A percentile compares a stretch with the other conserved stretches of the same genome.
These are phyloP conservation scores for Cylloceria caligata DNA, from an alignment of 2,888 invertebrate genomes.

Conservation along the genomic window DNA sequence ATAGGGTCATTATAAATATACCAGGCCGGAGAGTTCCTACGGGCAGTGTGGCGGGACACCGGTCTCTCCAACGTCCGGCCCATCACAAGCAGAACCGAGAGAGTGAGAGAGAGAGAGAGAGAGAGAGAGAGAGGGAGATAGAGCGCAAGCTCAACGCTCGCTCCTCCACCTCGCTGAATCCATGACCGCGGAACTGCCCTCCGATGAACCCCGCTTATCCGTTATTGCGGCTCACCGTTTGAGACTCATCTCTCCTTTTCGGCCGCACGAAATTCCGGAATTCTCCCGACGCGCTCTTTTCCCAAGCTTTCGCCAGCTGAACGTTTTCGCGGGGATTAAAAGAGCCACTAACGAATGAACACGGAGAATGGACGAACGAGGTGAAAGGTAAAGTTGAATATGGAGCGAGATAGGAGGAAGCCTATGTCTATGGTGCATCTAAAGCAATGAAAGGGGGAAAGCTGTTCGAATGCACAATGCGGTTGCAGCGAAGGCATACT, in stretches of 20 bases:
- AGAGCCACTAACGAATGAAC: constrained; percentile 52
- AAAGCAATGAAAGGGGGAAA: constrained; percentile 20
- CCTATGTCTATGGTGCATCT: neutral
- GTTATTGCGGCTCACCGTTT: constrained; percentile 76
- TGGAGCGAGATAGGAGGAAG: neutral
- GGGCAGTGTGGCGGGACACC: constrained; percentile 56
- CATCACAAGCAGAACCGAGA: constrained; percentile 75
- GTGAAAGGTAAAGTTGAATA: constrained; percentile 5
- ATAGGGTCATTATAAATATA: constrained; percentile 85
- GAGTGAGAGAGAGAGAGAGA: constrained; percentile 33
- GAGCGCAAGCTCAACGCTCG: constrained; percentile 49
- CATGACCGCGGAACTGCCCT: constrained; percentile 74
- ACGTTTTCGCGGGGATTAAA: constrained; percentile 44
- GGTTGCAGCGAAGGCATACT: constrained; percentile 17
- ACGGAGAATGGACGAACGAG: neutral
- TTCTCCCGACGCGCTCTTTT: constrained; percentile 13
- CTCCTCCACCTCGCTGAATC: constrained; percentile 54
- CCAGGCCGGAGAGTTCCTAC: constrained; percentile 69
- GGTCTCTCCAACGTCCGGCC: constrained; percentile 79
- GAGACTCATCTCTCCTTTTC: constrained; percentile 60
- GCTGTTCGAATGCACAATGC: neutral
- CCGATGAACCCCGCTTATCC: constrained; percentile 83
- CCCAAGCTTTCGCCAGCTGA: constrained; percentile 10
- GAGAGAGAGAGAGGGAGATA: constrained; percentile 10
- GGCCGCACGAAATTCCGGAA: constrained; percentile 41